Evolutionary conservation across 2,113 vertebrate species (phyloP), one percentile per base, ranked within the genome.

Genomic region (Circaetus cinerascens): DNA sequence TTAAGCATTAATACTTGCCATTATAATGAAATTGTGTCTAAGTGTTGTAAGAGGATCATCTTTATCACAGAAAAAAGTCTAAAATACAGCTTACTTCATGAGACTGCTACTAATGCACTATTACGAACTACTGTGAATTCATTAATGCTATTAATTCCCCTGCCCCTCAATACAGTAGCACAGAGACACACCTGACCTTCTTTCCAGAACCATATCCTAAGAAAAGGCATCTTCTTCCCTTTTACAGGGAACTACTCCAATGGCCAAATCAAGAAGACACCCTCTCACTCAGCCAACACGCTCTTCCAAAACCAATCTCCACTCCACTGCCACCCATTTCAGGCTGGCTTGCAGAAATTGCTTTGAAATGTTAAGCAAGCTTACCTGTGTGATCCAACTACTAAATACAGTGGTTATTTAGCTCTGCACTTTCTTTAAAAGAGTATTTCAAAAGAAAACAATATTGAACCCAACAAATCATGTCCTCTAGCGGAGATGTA

Each of bases 241-340:
- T 60, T 85, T 22, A 57, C 27, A 62, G 7, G 5, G 19, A 78
- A 34, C 19, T 74, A 56, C 7, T 72, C 13, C 36, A 45, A 32
- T 1, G 4, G 29, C 7, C 38, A 90, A 50, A 63, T 27, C 19
- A 48, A 63, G 62, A 67, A 80, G 64, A 64, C 13, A 50, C 5
- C 4, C 3, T 18, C 22, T 72, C 36, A 11, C 8, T n/a, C 17
- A 88, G 51, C 2, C 22, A 73, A 38, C 0, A 0, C 0, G 2
- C 15, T 64, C 43, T 75, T 82, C 32, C n/a, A 45, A 23, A 80
- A 89, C 46, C 57, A 30, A 27, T 19, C n/a, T n/a, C 11, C 19
- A 13, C 19, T 69, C 43, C n/a, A 14, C n/a, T 48, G 40, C 13
- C 11, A 55, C 19, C 11, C 3, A 4, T 40, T 73, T 51, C 23